Conservation (phyloP, 2,113 vertebrate species). For the Archilochus colubris region DNA sequence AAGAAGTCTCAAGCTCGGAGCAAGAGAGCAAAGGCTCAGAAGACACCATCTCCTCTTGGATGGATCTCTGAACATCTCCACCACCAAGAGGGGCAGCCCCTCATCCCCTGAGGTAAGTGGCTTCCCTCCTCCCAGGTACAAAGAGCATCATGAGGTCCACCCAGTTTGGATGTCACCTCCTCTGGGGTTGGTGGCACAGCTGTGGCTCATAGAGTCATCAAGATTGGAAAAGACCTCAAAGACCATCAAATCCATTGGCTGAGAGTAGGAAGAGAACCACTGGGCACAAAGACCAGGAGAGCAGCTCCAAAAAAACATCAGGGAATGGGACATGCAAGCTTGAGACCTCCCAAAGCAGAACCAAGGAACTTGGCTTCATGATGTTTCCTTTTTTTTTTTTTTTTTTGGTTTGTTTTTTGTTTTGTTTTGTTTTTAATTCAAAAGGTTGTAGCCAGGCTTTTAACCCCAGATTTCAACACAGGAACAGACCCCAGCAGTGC, state of each 20-base stretch:
- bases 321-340: rapidly evolving
- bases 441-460: background rate
- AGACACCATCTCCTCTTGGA: background rate
- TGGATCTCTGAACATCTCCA: background rate
- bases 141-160: rapidly evolving
- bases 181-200: rapidly evolving
- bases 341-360: background rate
- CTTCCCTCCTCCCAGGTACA: too few species aligned
- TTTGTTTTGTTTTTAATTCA: background rate
- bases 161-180: rapidly evolving
- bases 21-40: background rate
- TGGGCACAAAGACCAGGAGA: rapidly evolving
- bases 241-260: too few species aligned
- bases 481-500: background rate
- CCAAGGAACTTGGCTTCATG: background rate
- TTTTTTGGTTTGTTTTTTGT: too few species aligned
- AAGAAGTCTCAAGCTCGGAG: background rate
- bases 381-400: too few species aligned
- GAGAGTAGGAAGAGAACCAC: background rate
- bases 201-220: background rate
- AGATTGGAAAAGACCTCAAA: too few species aligned
- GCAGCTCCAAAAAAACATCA: background rate
- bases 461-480: rapidly evolving
- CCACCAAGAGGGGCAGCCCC: background rate
- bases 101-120: slow-evolving; percentile 15